Percentiles rank a stretch among this genome's conserved stretches.
phyloP scores from a whole-genome alignment of 2,888 invertebrate species.

The Drosophila koepferae region DNA sequence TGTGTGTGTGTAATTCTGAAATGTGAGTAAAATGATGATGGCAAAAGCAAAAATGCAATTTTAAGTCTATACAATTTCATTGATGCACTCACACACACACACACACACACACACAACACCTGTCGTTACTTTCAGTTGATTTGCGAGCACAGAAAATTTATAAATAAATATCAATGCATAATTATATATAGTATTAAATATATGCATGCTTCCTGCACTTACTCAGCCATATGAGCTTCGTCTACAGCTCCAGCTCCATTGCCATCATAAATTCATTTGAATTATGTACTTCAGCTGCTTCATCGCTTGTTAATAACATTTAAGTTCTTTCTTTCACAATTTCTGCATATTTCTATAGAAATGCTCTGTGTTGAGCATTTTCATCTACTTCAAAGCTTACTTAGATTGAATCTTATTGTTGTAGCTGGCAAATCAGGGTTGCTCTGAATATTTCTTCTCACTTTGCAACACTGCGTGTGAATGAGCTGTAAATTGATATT shows the following conservation, averaged over 20 bases:
- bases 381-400: background rate
- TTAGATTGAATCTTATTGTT: background rate
- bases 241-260: background rate
- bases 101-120: background rate
- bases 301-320: background rate
- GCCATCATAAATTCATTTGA: background rate
- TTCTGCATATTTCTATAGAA: background rate
- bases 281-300: background rate
- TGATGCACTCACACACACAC: constrained; percentile 29
- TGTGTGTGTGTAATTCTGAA: constrained; percentile 2
- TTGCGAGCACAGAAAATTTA: background rate
- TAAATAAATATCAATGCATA: background rate
- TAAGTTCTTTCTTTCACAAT: background rate
- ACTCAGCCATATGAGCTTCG: too few relatives aligned
- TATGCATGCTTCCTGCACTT: background rate
- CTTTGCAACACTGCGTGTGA: background rate
- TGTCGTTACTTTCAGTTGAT: background rate
- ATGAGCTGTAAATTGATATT: background rate
- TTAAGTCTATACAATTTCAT: constrained; percentile 32
- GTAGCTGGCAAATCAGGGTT: background rate
- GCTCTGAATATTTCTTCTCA: background rate
- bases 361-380: background rate
- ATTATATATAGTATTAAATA: background rate
- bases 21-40: constrained; percentile 10
- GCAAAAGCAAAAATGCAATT: constrained; percentile 35